Base-by-base conservation (phyloP, 2,113 vertebrate genomes). In the Marmota flaviventris region DNA sequence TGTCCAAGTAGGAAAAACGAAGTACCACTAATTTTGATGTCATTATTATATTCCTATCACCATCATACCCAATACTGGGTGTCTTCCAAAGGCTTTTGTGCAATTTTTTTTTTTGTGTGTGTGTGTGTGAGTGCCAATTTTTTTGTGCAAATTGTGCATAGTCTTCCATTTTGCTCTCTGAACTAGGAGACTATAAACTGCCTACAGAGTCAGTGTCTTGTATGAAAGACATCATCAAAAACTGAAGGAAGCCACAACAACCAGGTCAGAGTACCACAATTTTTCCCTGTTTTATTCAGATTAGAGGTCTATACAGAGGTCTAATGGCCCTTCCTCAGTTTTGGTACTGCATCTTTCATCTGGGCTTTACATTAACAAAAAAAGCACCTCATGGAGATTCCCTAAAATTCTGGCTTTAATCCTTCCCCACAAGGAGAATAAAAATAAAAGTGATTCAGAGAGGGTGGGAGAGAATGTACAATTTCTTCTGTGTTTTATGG, bases 231-330 rank as follows among this genome's bases (percentile, higher is more conserved):
- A 67, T 45, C 14, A 72, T 10, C 8, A 53, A 45, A 5, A 5
- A 1, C 3, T 20, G 20, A 56, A 14, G 45, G 3, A 85, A 56
- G 13, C 5, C n/a, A 29, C 7, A 51, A 34, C 4, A n/a, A 0
- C 0, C 16, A 56, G 18, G 24, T 27, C 14, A 56, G 13, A 18
- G 1, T 53, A 11, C 61, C 16, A 53, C 6, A 20, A 42, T 11
- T 72, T 6, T 24, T 67, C 14, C 6, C 5, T 78, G 10, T 20
- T 37, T 5, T 53, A 7, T 29, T 73, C 8, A 17, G 53, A 84
- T 2, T 27, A 20, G 51, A 45, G 29, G 1, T 5, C 24, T n/a
- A 27, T 3, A 24, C 3, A 48, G n/a, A 16, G 20, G 6, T 32
- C 29, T 79, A 34, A 61, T 18, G 16, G 17, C 29, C 20, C 2